These are phyloP conservation scores for Ceyx margarethae DNA, from an alignment of 2,113 vertebrate species.

Conservation along the genomic window DNA sequence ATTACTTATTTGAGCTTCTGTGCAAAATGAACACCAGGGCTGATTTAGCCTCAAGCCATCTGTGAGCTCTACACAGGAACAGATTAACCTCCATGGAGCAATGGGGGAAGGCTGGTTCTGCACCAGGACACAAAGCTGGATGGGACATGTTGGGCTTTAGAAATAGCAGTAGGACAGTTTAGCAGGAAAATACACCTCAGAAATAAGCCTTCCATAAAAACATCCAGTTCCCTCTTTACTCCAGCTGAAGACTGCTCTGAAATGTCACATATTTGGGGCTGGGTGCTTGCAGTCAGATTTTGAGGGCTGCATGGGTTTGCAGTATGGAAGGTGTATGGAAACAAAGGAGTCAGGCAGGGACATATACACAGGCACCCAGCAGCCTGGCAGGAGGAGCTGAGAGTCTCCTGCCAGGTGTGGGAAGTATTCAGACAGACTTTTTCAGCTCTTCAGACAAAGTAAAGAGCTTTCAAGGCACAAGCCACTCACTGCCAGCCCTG, in stretches of 20 bases:
- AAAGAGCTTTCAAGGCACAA: neutral
- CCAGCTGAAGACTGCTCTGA: neutral
- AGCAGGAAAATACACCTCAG: neutral
- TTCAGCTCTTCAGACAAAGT: neutral
- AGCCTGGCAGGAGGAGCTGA: neutral
- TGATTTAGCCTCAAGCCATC: neutral
- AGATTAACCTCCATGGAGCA: neutral
- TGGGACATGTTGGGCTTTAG: neutral
- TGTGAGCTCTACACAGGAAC: neutral
- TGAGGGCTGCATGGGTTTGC: neutral
- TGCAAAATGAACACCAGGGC: neutral
- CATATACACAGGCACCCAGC: fast-evolving
- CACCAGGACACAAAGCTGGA: neutral
- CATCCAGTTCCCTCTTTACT: neutral
- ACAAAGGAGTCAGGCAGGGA: neutral
- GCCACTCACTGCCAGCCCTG: neutral
- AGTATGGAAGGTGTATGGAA: neutral
- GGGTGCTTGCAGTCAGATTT: neutral
- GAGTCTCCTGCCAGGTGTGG: neutral
- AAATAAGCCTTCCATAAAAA: neutral
- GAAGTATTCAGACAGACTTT: neutral
- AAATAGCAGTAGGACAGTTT: neutral
- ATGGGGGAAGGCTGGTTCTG: neutral
- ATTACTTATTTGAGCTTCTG: neutral
- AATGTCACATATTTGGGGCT: neutral